A percentile compares a stretch with the other conserved stretches of the same genome.
Evolutionary conservation across 2,888 invertebrate species (phyloP).

Genomic region (Eutolmus rufibarbis): DNA sequence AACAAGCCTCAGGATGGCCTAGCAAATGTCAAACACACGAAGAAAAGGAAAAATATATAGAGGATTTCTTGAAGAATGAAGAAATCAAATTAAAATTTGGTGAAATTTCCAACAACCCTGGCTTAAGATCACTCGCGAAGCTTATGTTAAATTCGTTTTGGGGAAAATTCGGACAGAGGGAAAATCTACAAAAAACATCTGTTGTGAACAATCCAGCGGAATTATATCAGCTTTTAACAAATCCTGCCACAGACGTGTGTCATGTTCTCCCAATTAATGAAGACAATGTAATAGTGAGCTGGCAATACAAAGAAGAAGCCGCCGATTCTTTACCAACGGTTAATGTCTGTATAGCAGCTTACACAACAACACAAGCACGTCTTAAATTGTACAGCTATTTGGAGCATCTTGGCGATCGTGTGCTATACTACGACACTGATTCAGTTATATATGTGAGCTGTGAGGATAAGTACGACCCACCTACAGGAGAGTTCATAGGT

Average conservation of each 20-base stretch:
- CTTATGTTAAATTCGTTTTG: conserved; percentile 53
- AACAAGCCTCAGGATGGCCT: conserved; percentile 51
- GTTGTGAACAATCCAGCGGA: conserved; percentile 45
- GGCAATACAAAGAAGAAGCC: too few species aligned
- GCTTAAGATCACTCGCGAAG: conserved; percentile 51
- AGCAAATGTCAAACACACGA: conserved; percentile 38
- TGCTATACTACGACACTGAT: too few species aligned
- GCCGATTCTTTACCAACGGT: too few species aligned
- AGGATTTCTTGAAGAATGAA: conserved; percentile 49
- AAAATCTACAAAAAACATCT: conserved; percentile 49
- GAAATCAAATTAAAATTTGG: conserved; percentile 49
- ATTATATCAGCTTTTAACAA: neutral
- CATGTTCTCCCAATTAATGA: neutral
- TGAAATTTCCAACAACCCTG: conserved; percentile 50
- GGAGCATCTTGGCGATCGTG: too few species aligned
- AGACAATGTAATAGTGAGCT: neutral
- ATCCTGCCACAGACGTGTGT: neutral
- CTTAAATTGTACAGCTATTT: too few species aligned
- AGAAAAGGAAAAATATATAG: conserved; percentile 49
- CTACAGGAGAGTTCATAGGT: too few species aligned
- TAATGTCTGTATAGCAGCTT: too few species aligned
- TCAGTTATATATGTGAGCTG: too few species aligned
- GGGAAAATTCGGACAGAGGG: conserved; percentile 53
- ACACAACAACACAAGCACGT: too few species aligned
- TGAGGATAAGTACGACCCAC: too few species aligned